Conservation (phyloP, 2,113 vertebrate genomes). For the Myotis davidii region DNA sequence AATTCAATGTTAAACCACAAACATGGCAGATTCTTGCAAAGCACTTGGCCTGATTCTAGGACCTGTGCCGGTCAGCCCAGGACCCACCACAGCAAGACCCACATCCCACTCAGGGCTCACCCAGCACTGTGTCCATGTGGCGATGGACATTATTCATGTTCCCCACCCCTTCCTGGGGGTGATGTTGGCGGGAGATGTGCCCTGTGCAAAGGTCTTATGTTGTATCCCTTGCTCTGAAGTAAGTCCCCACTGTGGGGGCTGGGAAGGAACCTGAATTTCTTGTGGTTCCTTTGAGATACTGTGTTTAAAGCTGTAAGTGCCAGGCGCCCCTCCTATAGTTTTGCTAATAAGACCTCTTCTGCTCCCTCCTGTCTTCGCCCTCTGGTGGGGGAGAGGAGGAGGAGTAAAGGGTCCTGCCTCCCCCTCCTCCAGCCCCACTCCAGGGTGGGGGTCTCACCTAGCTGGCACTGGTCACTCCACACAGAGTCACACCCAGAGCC, state of each 20-base stretch:
- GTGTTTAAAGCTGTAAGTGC: background rate
- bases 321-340: background rate
- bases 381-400: background rate
- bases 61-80: accelerated
- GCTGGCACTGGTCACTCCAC: no score
- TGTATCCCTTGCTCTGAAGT: conserved; percentile 53
- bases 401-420: background rate
- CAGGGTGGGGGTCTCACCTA: background rate
- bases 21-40: conserved; percentile 91
- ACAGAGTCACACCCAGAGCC: background rate
- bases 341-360: background rate
- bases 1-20: conserved; percentile 91
- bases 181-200: background rate
- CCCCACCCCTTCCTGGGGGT: background rate
- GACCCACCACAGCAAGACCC: background rate
- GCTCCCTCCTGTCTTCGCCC: background rate
- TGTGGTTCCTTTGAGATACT: background rate
- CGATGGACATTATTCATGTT: background rate
- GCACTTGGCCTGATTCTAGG: conserved; percentile 90
- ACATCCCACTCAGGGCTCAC: background rate
- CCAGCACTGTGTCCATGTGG: background rate
- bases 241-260: background rate
- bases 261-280: background rate
- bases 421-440: background rate
- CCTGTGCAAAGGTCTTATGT: conserved; percentile 28